These are phyloP conservation scores for Falco concolor DNA, from an alignment of 2,797 vertebrate genomes.

Conservation along the genomic window DNA sequence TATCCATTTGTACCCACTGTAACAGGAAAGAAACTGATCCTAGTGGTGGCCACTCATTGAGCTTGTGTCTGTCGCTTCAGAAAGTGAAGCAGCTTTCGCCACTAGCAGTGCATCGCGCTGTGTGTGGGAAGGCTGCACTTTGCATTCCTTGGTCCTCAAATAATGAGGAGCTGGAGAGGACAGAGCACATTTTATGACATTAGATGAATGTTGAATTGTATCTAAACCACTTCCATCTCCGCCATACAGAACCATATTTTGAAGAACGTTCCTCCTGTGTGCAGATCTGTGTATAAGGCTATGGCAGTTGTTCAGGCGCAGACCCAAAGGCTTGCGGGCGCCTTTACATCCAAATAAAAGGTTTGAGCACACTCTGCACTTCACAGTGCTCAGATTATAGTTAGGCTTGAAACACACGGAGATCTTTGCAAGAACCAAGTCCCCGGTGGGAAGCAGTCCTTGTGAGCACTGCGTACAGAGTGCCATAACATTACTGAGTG, in stretches of 20 bases:
- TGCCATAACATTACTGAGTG: not conserved
- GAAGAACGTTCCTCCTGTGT: not conserved
- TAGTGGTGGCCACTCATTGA: not conserved
- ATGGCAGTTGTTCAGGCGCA: fast-evolving
- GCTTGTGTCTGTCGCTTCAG: not conserved
- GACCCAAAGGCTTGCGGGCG: not conserved
- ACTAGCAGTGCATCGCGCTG: not conserved
- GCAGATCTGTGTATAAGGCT: not conserved
- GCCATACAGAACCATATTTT: not conserved
- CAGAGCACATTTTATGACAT: not conserved
- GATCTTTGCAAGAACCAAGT: not conserved
- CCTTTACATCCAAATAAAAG: not conserved
- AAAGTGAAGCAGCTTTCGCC: not conserved
- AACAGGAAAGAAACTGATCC: not conserved
- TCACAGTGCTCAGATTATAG: not conserved
- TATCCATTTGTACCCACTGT: not conserved
- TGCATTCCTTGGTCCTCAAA: not conserved
- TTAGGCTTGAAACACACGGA: not conserved
- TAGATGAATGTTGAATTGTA: fast-evolving
- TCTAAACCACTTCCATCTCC: not conserved
- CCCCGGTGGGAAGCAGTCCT: not conserved
- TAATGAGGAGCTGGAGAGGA: not conserved
- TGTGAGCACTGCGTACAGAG: not conserved
- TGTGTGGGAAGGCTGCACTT: not conserved
- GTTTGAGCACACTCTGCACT: not conserved